Evolutionary conservation across 2,888 invertebrate species (phyloP), one percentile per base, ranked within the genome.

Genomic region (Drosophila formosana): DNA sequence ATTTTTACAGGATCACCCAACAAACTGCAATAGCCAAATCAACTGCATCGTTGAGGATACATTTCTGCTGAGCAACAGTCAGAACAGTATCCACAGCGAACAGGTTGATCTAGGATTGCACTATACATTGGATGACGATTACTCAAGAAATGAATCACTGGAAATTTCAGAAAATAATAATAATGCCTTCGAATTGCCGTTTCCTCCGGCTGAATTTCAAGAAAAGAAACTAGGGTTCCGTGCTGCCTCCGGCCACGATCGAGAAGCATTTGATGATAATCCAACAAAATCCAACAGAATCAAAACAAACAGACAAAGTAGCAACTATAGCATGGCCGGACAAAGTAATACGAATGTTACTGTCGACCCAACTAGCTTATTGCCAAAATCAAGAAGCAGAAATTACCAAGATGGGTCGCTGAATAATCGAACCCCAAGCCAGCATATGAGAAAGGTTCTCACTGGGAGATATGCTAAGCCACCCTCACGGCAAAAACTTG

Each of bases 41-140:
- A 81, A 68, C 50, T 52, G 46, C 18, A 51, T 64, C 61, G 75
- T 52, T 81, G 78, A 64, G 75, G 49, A 78, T 74, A 55, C 67
- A 25, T 50, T 68, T 67, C 65, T 66, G 39, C 39, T 60, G 52
- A 67, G 41, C 61, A 62, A 28, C 62, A 64, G 60, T 43, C 51
- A 58, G 71, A 67, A 61, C 6, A 46, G 66, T 61, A 64, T 78
- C 5, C 65, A 49, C 67, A 78, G 13, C 61, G 71, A 70, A 13
- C 41, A 39, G 6, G 18, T 68, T 67, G 67, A 78, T 66, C 61
- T 28, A 34, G 37, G 11, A 11, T 26, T 53, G 41, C 62, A 64
- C 13, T 53, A 34, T 3, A 1, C 23, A 65, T 9, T 39, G 9
- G 25, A 43, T 46, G 9, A 50, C 18, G 41, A 39, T 30, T 9